A percentile compares a stretch with the other conserved stretches of the same genome.
phyloP scores from a whole-genome alignment of 2,888 invertebrate genomes.

The Pherbina coryleti region DNA sequence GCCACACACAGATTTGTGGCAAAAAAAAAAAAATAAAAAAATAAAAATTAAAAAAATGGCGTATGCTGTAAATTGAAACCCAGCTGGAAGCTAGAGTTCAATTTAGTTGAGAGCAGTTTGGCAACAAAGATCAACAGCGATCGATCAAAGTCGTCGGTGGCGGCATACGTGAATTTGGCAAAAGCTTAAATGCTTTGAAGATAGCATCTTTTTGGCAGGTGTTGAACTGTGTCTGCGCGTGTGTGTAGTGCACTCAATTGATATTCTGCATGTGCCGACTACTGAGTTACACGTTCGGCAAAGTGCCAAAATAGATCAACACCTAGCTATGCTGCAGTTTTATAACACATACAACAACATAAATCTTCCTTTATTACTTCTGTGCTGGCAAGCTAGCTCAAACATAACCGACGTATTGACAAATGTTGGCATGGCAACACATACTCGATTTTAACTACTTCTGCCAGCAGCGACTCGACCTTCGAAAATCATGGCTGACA shows the following conservation, averaged over 20 bases:
- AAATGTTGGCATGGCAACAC: slow-evolving; percentile 39
- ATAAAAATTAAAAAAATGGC: background rate
- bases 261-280: background rate
- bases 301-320: background rate
- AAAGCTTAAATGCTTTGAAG: no score
- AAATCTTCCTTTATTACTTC: slow-evolving; percentile 11
- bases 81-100: slow-evolving; percentile 28
- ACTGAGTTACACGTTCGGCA: background rate
- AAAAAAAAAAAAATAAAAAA: background rate
- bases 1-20: background rate
- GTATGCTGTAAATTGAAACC: background rate
- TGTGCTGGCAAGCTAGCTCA: background rate
- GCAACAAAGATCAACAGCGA: slow-evolving; percentile 16
- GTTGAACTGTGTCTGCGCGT: no score
- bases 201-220: background rate
- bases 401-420: slow-evolving; percentile 30
- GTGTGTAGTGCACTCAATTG: background rate
- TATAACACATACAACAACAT: background rate
- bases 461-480: background rate
- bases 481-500: slow-evolving; percentile 30
- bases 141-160: background rate
- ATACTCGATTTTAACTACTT: slow-evolving; percentile 31
- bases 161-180: background rate
- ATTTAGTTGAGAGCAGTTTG: background rate
- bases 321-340: background rate